Conservation (phyloP, 2,113 vertebrate genomes). For the Podilymbus podiceps region DNA sequence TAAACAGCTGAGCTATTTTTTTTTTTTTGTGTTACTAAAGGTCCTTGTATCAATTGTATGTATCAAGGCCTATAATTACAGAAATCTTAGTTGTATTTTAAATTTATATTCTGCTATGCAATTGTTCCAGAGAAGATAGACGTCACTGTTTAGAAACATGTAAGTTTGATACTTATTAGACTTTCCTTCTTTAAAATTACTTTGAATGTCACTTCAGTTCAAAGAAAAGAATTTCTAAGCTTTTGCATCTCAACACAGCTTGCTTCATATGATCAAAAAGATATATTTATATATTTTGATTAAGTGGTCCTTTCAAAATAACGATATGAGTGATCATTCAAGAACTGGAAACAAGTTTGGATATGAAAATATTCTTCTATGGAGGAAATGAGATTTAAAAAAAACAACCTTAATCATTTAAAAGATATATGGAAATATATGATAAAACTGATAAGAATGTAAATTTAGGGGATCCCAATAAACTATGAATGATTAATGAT, state of each 20-base stretch:
- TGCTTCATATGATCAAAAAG: slow-evolving; percentile 11
- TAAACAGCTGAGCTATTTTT: neutral
- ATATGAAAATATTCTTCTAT: neutral
- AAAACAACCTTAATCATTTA: neutral
- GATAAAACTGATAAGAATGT: neutral
- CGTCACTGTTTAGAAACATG: neutral
- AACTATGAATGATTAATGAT: neutral
- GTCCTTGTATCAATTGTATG: neutral
- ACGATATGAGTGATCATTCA: neutral
- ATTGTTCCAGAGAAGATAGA: neutral
- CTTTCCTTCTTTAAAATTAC: neutral
- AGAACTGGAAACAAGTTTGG: neutral
- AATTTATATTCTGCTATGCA: neutral
- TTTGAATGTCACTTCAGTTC: slow-evolving; percentile 19
- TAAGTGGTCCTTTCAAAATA: neutral
- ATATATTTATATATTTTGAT: neutral
- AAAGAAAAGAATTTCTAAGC: neutral
- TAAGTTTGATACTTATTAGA: neutral
- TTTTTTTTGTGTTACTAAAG: neutral
- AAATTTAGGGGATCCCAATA: neutral
- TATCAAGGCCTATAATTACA: neutral
- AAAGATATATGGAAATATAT: neutral
- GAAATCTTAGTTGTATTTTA: neutral
- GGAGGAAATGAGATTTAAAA: neutral
- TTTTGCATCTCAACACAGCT: slow-evolving; percentile 8